These are phyloP conservation scores for Dastarcus helophoroides DNA, from an alignment of 2,888 invertebrate species.

Conservation along the genomic window DNA sequence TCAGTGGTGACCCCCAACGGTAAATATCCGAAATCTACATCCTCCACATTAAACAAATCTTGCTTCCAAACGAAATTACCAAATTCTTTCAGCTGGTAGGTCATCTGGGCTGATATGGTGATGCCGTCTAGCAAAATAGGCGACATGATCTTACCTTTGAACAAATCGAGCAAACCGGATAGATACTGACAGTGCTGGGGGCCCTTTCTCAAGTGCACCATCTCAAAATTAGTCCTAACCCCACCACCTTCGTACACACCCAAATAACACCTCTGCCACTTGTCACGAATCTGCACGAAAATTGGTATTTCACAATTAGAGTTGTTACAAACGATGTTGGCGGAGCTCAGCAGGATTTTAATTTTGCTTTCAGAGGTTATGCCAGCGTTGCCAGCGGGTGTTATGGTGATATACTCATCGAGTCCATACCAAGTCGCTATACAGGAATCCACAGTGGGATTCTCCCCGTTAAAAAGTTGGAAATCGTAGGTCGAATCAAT, in stretches of 20 bases:
- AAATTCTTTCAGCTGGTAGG: slow-evolving; percentile 46
- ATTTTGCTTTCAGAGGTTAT: slow-evolving; percentile 59
- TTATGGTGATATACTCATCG: slow-evolving; percentile 68
- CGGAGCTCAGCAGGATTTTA: slow-evolving; percentile 69
- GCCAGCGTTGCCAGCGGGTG: slow-evolving; percentile 46
- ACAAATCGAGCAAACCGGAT: slow-evolving; percentile 70
- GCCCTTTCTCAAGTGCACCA: slow-evolving; percentile 71
- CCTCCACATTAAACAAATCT: slow-evolving; percentile 45
- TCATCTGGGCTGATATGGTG: slow-evolving; percentile 61
- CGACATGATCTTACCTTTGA: slow-evolving; percentile 78
- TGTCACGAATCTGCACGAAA: slow-evolving; percentile 75
- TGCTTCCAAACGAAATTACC: slow-evolving; percentile 51
- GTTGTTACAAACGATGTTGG: slow-evolving; percentile 72
- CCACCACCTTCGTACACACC: slow-evolving; percentile 66
- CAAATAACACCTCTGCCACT: slow-evolving; percentile 67
- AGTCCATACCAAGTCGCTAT: slow-evolving; percentile 70
- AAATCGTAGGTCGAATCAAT: slow-evolving; percentile 49
- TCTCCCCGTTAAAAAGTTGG: slow-evolving; percentile 36
- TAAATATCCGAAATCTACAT: slow-evolving; percentile 44
- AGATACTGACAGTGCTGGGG: slow-evolving; percentile 76
- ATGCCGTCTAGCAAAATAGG: slow-evolving; percentile 50
- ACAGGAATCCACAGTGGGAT: slow-evolving; percentile 43
- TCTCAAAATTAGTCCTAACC: slow-evolving; percentile 77
- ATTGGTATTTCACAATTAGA: slow-evolving; percentile 70
- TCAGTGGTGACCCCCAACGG: slow-evolving; percentile 80